These are phyloP conservation scores for Poecilia gillii DNA, from an alignment of 2,797 vertebrate genomes.

Conservation along the genomic window DNA sequence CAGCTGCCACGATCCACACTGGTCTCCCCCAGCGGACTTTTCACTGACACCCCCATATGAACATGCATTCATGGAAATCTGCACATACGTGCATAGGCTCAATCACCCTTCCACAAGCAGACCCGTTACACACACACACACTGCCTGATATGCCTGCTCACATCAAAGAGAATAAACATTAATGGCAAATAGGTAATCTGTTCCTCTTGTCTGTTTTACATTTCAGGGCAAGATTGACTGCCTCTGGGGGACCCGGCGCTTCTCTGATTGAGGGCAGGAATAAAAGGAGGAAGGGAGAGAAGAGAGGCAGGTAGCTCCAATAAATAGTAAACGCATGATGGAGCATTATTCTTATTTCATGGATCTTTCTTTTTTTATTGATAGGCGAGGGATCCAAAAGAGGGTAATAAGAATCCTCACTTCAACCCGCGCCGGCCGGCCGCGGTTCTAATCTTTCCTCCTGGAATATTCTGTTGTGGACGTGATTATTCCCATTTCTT, in stretches of 20 bases:
- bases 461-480: slow-evolving; percentile 88
- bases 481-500: slow-evolving; percentile 94
- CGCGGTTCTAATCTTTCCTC: slow-evolving; percentile 90
- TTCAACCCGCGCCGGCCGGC: slow-evolving; percentile 52
- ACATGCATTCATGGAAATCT: slow-evolving; percentile 45
- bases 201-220: slow-evolving; percentile 82
- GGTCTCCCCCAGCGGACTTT: slow-evolving; percentile 57
- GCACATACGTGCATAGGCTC: slow-evolving; percentile 49
- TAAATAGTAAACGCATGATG: slow-evolving; percentile 70
- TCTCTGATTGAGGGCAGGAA: slow-evolving; percentile 70
- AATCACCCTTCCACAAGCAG: slow-evolving; percentile 51
- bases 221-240: slow-evolving; percentile 78
- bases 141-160: slow-evolving; percentile 68
- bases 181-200: slow-evolving; percentile 85
- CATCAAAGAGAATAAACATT: slow-evolving; percentile 86
- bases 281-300: slow-evolving; percentile 34
- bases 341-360: slow-evolving; percentile 78
- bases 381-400: slow-evolving; percentile 72
- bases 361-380: slow-evolving; percentile 76
- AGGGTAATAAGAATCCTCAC: slow-evolving; percentile 73
- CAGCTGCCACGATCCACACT: slow-evolving; percentile 50
- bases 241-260: slow-evolving; percentile 72
- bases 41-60: slow-evolving; percentile 15
- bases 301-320: slow-evolving; percentile 51
- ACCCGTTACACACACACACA: slow-evolving; percentile 11